These are phyloP conservation scores for Istiophorus platypterus DNA, from an alignment of 2,113 vertebrate genomes.

Conservation along the genomic window DNA sequence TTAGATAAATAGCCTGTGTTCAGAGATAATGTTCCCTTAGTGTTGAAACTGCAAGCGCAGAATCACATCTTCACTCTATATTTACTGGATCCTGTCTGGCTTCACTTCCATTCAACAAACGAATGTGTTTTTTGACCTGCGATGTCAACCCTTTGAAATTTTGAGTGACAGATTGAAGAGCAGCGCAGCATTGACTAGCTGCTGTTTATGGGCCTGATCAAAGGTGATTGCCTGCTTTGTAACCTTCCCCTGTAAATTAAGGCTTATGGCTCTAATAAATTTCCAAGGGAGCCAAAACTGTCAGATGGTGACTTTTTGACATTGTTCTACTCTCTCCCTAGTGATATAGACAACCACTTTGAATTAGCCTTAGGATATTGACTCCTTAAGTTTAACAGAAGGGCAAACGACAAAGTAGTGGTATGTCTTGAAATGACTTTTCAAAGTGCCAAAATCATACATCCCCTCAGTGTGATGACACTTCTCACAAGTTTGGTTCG, in stretches of 20 bases:
- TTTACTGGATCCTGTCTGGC: constrained; percentile 20
- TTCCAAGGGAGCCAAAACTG: constrained; percentile 54
- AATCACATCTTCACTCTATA: constrained; percentile 47
- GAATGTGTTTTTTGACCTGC: constrained; percentile 59
- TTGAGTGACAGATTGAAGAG: constrained; percentile 67
- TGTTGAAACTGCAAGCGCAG: constrained; percentile 29
- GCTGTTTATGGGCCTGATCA: constrained; percentile 74
- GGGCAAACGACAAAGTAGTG: constrained; percentile 60
- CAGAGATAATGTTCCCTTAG: constrained; percentile 36
- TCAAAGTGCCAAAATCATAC: constrained; percentile 67
- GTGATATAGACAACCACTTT: constrained; percentile 71
- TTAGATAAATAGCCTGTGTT: constrained; percentile 33
- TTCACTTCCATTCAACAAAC: constrained; percentile 48
- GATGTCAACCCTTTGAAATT: constrained; percentile 45
- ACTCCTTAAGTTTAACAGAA: constrained; percentile 71
- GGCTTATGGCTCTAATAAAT: constrained; percentile 76
- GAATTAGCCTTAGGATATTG: constrained; percentile 71
- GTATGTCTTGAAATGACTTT: constrained; percentile 71
- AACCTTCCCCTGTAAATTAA: constrained; percentile 78
- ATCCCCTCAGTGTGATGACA: constrained; percentile 63
- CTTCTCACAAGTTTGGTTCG: constrained; percentile 67
- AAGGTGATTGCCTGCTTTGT: constrained; percentile 75
- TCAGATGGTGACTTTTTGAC: constrained; percentile 71
- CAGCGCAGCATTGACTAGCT: constrained; percentile 52
- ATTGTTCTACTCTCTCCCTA: constrained; percentile 66